Evolutionary conservation across 2,797 vertebrate genomes (phyloP).

Genomic region (Miichthys miiuy): DNA sequence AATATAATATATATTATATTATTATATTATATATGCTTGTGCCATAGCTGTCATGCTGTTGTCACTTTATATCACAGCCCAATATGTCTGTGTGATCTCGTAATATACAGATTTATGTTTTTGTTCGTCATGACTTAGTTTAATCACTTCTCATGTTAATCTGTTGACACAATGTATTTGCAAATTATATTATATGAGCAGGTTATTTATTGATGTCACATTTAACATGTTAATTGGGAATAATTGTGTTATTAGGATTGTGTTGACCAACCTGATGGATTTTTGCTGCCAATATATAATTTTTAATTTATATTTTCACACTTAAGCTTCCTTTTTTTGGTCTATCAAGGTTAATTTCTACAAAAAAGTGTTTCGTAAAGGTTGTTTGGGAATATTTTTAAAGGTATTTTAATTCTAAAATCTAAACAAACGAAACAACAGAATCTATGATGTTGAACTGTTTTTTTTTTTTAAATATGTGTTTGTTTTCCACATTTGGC

Average conservation of each 20-base stretch:
- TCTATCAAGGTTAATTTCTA: background rate
- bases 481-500: conserved; percentile 1
- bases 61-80: conserved; percentile 49
- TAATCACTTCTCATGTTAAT: background rate
- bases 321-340: background rate
- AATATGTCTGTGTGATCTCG: conserved; percentile 16
- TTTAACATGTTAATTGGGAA: conserved; percentile 5
- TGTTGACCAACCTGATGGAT: background rate
- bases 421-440: background rate
- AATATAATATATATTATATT: conserved; percentile 11
- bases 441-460: background rate
- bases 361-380: background rate
- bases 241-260: background rate
- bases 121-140: conserved; percentile 2
- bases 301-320: background rate
- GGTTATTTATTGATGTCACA: background rate
- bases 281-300: background rate
- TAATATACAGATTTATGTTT: conserved; percentile 23
- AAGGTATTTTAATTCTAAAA: background rate
- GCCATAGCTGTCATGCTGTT: conserved; percentile 40
- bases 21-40: conserved; percentile 33
- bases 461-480: background rate
- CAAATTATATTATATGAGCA: background rate
- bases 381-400: background rate
- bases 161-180: conserved; percentile 7